A percentile compares a stretch with the other conserved stretches of the same genome.
Conservation (phyloP, 2,888 invertebrate species). For the Cenopis cana region DNA sequence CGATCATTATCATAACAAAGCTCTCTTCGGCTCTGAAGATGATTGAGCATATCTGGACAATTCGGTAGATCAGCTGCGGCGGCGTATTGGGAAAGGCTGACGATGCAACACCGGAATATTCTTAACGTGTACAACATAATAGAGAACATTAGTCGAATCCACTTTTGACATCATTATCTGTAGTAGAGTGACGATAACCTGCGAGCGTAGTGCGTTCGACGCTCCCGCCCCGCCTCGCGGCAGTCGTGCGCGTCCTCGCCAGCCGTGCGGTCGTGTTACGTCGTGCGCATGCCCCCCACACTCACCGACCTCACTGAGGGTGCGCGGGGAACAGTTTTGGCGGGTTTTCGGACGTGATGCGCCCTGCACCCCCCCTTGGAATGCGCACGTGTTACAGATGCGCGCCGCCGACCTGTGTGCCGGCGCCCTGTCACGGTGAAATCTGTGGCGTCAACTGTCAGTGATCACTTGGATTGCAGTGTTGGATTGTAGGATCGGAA, state of each 20-base stretch:
- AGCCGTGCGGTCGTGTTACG: constrained; percentile 63
- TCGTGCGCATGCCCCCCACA: constrained; percentile 50
- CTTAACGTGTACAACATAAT: constrained; percentile 79
- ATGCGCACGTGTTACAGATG: constrained; percentile 74
- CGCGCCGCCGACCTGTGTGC: constrained; percentile 57
- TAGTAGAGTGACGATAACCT: constrained; percentile 82
- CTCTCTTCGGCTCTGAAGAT: constrained; percentile 50
- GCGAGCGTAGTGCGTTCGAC: constrained; percentile 69
- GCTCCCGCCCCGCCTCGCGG: constrained; percentile 73
- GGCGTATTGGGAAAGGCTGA: constrained; percentile 55
- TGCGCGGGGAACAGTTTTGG: constrained; percentile 77
- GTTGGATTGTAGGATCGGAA: constrained; percentile 77
- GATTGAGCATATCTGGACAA: constrained; percentile 56
- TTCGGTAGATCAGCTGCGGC: constrained; percentile 49
- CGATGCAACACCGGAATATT: constrained; percentile 66
- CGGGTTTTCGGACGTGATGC: constrained; percentile 79
- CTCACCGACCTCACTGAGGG: constrained; percentile 54
- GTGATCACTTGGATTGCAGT: constrained; percentile 83
- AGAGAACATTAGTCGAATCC: constrained; percentile 83
- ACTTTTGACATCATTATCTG: constrained; percentile 85
- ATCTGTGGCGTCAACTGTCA: constrained; percentile 71
- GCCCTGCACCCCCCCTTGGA: constrained; percentile 72
- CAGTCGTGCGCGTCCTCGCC: constrained; percentile 78
- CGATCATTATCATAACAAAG: constrained; percentile 62
- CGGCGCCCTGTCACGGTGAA: constrained; percentile 66